These are phyloP conservation scores for Montipora capitata DNA, from an alignment of 92 coral and sea anemone species.

Conservation along the genomic window DNA sequence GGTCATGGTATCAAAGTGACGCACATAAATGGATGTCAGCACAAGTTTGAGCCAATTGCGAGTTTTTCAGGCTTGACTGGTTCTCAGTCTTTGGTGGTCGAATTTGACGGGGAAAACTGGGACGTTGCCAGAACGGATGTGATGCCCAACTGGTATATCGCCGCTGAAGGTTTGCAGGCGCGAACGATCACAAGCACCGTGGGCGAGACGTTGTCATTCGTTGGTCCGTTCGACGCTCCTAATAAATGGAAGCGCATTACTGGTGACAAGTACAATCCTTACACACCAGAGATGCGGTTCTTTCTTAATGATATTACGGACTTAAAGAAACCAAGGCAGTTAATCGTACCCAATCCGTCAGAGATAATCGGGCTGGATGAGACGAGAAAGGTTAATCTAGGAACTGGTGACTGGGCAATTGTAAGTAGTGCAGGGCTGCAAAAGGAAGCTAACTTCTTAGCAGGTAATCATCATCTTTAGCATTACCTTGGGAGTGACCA, in stretches of 20 bases:
- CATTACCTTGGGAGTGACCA: no score
- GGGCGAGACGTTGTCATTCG: slow-evolving; percentile 86
- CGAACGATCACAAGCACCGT: slow-evolving; percentile 94
- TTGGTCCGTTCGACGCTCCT: slow-evolving; percentile 81
- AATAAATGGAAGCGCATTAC: slow-evolving; percentile 90
- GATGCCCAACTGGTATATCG: slow-evolving; percentile 96
- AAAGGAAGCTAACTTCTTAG: slow-evolving; percentile 77
- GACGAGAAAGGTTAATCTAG: slow-evolving; percentile 70
- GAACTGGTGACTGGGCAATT: slow-evolving; percentile 88
- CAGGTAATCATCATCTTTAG: slow-evolving; percentile 57
- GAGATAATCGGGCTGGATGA: slow-evolving; percentile 80
- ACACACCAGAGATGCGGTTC: slow-evolving; percentile 84
- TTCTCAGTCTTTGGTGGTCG: slow-evolving; percentile 66
- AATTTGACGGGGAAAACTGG: slow-evolving; percentile 88
- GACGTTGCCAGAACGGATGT: slow-evolving; percentile 93
- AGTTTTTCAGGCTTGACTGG: slow-evolving; percentile 80
- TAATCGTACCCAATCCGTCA: slow-evolving; percentile 89
- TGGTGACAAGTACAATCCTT: slow-evolving; percentile 85
- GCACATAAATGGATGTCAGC: slow-evolving; percentile 93
- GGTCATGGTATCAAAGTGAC: slow-evolving; percentile 75
- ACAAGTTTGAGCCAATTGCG: slow-evolving; percentile 90
- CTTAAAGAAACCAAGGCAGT: slow-evolving; percentile 77
- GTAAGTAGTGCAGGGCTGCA: slow-evolving; percentile 53
- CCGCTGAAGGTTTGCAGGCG: slow-evolving; percentile 93
- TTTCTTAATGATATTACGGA: slow-evolving; percentile 65